Evolutionary conservation across 2,888 invertebrate species (phyloP).

Genomic region (Acronicta alni): DNA sequence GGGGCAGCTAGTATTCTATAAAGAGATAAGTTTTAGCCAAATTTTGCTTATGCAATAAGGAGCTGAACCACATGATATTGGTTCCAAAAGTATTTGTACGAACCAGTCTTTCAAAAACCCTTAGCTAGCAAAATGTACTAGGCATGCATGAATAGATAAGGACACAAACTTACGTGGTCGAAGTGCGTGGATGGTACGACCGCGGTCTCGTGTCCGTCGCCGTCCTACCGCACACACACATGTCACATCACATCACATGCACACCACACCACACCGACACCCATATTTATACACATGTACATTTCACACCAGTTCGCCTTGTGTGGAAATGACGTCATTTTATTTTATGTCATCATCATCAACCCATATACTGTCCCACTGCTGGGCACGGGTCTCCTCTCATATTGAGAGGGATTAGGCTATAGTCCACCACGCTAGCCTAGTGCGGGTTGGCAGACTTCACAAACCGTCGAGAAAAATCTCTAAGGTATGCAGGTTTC

Average conservation of each 20-base stretch:
- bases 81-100: slow-evolving; percentile 8
- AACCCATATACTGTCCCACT: too few species aligned
- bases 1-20: too few species aligned
- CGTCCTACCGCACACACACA: slow-evolving; percentile 84
- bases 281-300: slow-evolving; percentile 69
- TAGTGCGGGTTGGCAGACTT: too few species aligned
- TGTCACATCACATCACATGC: slow-evolving; percentile 72
- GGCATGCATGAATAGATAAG: slow-evolving; percentile 28
- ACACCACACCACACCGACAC: slow-evolving; percentile 84
- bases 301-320: slow-evolving; percentile 12
- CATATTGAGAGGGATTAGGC: too few species aligned
- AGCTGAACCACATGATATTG: neutral
- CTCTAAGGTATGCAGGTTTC: too few species aligned
- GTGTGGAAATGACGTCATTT: too few species aligned
- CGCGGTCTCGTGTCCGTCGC: slow-evolving; percentile 83
- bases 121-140: slow-evolving; percentile 25
- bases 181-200: slow-evolving; percentile 82
- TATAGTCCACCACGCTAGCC: too few species aligned
- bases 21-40: too few species aligned
- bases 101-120: slow-evolving; percentile 31
- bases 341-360: too few species aligned
- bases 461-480: too few species aligned
- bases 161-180: slow-evolving; percentile 80
- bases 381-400: too few species aligned
- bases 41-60: too few species aligned